These are phyloP conservation scores for Meteorus sp. DNA, from an alignment of 1,140 invertebrate genomes.

Conservation along the genomic window DNA sequence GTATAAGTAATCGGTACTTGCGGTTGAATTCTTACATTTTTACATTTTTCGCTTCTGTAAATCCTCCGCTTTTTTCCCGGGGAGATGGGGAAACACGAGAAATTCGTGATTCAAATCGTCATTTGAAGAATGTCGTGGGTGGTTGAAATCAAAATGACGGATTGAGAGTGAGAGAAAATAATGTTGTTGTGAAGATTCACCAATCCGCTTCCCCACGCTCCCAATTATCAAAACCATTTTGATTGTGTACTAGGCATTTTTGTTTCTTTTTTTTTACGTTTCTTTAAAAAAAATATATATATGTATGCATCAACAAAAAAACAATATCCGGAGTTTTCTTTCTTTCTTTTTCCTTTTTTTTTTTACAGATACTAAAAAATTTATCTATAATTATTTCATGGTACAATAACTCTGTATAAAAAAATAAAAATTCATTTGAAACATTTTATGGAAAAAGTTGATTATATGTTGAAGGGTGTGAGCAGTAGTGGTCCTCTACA, in stretches of 20 bases:
- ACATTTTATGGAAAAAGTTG: slow-evolving; percentile 30
- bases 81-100: too few relatives aligned
- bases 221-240: too few relatives aligned
- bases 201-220: too few relatives aligned
- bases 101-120: too few relatives aligned
- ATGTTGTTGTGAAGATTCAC: too few relatives aligned
- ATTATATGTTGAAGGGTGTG: slow-evolving; percentile 8
- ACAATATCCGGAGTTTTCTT: slow-evolving; percentile 29
- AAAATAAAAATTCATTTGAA: slow-evolving; percentile 32
- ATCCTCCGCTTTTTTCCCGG: slow-evolving; percentile 6
- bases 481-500: slow-evolving; percentile 15
- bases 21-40: not conserved
- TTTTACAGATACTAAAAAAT: slow-evolving; percentile 28
- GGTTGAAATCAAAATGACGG: too few relatives aligned
- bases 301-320: slow-evolving; percentile 26
- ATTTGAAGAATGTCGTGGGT: too few relatives aligned
- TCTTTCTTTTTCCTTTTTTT: too few relatives aligned
- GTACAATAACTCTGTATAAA: slow-evolving; percentile 31
- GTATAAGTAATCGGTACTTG: not conserved
- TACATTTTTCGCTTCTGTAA: not conserved
- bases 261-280: slow-evolving; percentile 13
- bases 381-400: slow-evolving; percentile 26
- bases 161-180: too few relatives aligned
- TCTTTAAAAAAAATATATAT: slow-evolving; percentile 27
- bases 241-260: slow-evolving; percentile 6